These are phyloP conservation scores for Pachyuromys duprasi DNA, from an alignment of 2,797 vertebrate species.

Conservation along the genomic window DNA sequence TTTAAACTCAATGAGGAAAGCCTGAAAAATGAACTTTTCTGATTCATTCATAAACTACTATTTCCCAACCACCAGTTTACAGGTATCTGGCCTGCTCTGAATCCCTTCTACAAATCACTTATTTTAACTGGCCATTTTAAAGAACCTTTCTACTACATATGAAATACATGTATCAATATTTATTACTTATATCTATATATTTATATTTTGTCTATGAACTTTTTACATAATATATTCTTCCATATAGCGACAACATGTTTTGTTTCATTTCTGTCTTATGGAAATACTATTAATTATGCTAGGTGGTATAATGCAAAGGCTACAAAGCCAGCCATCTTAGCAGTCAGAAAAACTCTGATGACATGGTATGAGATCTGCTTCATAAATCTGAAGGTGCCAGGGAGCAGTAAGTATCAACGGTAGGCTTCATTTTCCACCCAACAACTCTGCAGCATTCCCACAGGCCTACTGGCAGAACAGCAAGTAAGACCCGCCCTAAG, in stretches of 20 bases:
- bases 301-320: background rate
- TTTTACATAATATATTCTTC: rapidly evolving
- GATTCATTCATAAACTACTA: background rate
- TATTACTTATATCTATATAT: background rate
- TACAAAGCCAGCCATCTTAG: too few relatives aligned
- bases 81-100: too few relatives aligned
- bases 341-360: background rate
- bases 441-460: too few relatives aligned
- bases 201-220: background rate
- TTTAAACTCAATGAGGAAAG: background rate
- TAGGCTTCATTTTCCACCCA: too few relatives aligned
- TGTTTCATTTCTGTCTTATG: background rate
- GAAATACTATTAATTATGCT: background rate
- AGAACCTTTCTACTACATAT: background rate
- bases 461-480: too few relatives aligned
- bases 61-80: background rate
- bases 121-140: background rate
- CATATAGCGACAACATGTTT: background rate
- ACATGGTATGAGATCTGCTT: background rate
- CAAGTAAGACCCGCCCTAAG: too few relatives aligned
- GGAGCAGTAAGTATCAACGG: background rate
- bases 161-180: background rate
- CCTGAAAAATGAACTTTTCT: background rate
- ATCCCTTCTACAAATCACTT: too few relatives aligned
- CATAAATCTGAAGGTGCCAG: rapidly evolving